Evolutionary conservation across 2,888 invertebrate genomes (phyloP).

Genomic region (Mesorhabditis spiculigera): DNA sequence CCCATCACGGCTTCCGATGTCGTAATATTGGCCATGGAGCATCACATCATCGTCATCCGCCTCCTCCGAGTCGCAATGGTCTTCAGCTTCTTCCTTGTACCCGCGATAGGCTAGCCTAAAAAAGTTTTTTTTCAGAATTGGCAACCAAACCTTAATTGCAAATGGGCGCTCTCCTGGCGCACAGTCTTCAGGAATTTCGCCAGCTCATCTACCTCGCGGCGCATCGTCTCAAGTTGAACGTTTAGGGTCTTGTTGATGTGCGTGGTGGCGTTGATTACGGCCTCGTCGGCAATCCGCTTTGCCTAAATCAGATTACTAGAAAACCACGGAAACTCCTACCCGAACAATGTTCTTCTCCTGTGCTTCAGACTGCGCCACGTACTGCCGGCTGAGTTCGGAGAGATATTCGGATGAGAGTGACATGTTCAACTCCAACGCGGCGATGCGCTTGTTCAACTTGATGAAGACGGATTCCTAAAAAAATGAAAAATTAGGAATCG

Average conservation of each 20-base stretch:
- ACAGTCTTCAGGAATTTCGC: background rate
- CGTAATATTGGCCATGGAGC: background rate
- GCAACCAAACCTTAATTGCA: background rate
- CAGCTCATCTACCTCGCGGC: background rate
- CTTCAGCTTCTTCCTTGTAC: background rate
- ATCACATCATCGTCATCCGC: background rate
- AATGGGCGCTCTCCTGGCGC: background rate
- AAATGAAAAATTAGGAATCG: background rate
- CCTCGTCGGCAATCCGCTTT: background rate
- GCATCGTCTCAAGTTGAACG: conserved; percentile 1
- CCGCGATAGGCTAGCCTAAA: background rate
- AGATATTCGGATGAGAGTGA: conserved; percentile 91
- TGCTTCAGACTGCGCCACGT: conserved; percentile 13
- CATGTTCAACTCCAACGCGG: conserved; percentile 85
- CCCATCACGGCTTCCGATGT: background rate
- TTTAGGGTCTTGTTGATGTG: background rate
- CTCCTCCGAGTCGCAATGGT: background rate
- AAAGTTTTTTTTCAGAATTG: background rate
- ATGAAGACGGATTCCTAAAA: conserved; percentile 82
- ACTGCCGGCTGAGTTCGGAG: conserved; percentile 78
- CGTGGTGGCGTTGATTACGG: background rate
- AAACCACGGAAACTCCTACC: background rate
- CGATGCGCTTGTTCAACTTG: conserved; percentile 84
- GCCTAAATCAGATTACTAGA: background rate
- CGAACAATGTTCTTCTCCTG: conserved; percentile 3